phyloP scores from a whole-genome alignment of 2,113 vertebrate genomes.

The Grallaria varia region DNA sequence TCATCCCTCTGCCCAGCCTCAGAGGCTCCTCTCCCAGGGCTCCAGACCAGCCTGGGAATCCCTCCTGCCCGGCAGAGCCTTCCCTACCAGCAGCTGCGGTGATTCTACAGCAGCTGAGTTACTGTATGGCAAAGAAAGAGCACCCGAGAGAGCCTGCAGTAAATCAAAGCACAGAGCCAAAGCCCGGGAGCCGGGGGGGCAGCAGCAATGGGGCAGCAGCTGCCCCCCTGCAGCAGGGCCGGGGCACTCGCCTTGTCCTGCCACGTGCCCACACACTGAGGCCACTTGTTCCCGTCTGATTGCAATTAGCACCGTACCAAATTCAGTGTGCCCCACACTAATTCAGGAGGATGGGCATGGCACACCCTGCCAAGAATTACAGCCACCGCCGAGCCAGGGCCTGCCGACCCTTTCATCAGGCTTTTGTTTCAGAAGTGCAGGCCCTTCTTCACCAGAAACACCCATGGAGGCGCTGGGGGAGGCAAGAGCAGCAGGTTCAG shows the following conservation, averaged over 20 bases:
- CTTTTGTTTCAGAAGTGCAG: slow-evolving; percentile 61
- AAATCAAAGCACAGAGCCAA: neutral
- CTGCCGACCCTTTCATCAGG: slow-evolving; percentile 47
- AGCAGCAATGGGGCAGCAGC: neutral
- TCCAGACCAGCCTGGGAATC: fast-evolving
- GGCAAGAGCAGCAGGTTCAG: neutral
- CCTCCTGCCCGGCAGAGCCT: neutral
- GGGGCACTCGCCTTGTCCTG: slow-evolving; percentile 54
- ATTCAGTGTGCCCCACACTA: slow-evolving; percentile 60
- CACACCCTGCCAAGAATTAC: slow-evolving; percentile 67
- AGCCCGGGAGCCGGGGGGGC: neutral
- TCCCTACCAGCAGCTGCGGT: neutral
- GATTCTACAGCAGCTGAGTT: neutral
- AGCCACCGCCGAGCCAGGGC: neutral
- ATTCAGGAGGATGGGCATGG: slow-evolving; percentile 72
- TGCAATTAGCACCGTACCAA: slow-evolving; percentile 76
- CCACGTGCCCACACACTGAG: slow-evolving; percentile 68
- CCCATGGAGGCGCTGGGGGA: neutral
- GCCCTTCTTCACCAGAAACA: neutral
- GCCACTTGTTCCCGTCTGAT: slow-evolving; percentile 65
- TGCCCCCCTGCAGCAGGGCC: neutral
- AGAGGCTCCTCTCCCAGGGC: neutral
- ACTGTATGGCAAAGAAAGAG: neutral
- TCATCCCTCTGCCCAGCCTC: neutral
- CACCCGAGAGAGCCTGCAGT: neutral